Evolutionary conservation across 2,113 vertebrate genomes (phyloP).

Genomic region (Scytalopus superciliaris): DNA sequence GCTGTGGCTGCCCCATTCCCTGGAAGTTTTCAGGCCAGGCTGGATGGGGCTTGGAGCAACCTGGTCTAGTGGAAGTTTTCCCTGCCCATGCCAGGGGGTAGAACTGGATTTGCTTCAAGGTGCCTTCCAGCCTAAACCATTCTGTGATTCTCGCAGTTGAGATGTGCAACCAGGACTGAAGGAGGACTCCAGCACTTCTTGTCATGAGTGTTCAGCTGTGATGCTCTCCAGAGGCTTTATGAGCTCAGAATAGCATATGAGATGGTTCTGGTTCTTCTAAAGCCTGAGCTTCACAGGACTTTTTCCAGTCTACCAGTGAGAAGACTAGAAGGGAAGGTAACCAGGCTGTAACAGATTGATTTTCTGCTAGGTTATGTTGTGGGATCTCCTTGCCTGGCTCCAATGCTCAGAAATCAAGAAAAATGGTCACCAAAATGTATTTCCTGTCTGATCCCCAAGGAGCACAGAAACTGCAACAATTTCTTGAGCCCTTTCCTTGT

Average conservation of each 20-base stretch:
- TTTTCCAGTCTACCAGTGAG: background rate
- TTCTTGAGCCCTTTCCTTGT: background rate
- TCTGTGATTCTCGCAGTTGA: background rate
- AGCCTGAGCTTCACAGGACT: background rate
- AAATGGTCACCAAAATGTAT: background rate
- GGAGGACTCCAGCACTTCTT: background rate
- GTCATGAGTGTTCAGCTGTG: background rate
- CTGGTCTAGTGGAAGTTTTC: rapidly evolving
- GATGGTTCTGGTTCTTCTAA: background rate
- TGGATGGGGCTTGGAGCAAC: background rate
- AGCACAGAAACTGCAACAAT: background rate
- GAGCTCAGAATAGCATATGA: background rate
- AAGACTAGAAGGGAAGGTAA: background rate
- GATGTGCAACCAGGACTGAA: background rate
- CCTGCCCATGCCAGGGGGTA: background rate
- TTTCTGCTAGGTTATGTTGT: background rate
- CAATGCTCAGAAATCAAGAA: rapidly evolving
- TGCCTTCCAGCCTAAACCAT: background rate
- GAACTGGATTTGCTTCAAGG: background rate
- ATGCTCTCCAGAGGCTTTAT: background rate
- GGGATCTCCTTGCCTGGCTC: background rate
- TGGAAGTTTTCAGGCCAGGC: background rate
- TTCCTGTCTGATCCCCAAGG: background rate
- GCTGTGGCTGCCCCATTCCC: background rate
- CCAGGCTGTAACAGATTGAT: background rate